Evolutionary conservation across 2,888 invertebrate species (phyloP).

Genomic region (Tanytarsus gracilentus): DNA sequence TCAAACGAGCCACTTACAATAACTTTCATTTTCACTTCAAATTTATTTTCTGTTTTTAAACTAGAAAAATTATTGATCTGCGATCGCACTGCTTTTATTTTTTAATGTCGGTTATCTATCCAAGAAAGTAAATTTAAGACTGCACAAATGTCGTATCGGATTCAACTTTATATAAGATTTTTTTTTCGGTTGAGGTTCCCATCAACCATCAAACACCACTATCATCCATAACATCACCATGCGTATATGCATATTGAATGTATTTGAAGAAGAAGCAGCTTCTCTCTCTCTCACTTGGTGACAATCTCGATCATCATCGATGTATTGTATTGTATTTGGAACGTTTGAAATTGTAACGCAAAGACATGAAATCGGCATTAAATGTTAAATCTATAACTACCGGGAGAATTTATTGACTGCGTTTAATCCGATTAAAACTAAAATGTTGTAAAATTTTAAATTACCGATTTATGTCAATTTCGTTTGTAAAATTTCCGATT

Average conservation of each 20-base stretch:
- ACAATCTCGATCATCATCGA: too few species aligned
- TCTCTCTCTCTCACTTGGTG: neutral
- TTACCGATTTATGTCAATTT: too few species aligned
- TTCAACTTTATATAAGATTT: conserved; percentile 24
- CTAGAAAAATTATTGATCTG: neutral
- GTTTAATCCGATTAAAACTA: too few species aligned
- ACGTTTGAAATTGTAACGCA: too few species aligned
- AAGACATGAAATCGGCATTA: too few species aligned
- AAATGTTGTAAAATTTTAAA: too few species aligned
- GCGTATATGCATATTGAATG: neutral
- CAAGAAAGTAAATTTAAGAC: neutral
- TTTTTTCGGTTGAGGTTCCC: neutral
- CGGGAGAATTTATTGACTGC: too few species aligned
- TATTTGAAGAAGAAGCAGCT: neutral
- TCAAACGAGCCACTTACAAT: conserved; percentile 26
- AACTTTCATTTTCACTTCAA: conserved; percentile 26
- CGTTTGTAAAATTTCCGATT: too few species aligned
- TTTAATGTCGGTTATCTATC: neutral
- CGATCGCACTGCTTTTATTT: neutral
- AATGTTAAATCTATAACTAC: too few species aligned
- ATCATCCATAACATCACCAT: conserved; percentile 13
- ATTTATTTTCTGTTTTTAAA: neutral
- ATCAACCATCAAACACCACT: neutral
- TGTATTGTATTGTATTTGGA: too few species aligned
- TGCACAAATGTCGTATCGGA: neutral